Evolutionary conservation across 2,888 invertebrate species (phyloP).

Genomic region (Bombylius major): DNA sequence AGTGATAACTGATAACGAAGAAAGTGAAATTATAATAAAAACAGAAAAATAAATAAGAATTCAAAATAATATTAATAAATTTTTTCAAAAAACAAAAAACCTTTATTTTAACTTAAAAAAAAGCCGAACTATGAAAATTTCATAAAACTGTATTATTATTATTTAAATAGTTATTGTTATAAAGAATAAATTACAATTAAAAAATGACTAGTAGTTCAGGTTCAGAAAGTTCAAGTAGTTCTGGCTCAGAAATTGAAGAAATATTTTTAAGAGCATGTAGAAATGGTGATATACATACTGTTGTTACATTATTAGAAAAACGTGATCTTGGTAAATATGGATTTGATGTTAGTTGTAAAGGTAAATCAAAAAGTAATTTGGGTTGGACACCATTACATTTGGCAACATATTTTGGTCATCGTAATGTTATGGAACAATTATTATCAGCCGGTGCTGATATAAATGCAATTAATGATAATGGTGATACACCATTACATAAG

Average conservation of each 20-base stretch:
- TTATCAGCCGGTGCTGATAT: conserved; percentile 45
- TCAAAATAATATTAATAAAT: too few relatives aligned
- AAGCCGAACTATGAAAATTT: too few relatives aligned
- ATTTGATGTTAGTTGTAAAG: conserved; percentile 52
- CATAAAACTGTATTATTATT: too few relatives aligned
- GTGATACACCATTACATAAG: conserved; percentile 53
- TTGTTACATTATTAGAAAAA: conserved; percentile 42
- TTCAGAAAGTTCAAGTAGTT: conserved; percentile 12
- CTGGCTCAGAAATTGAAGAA: conserved; percentile 40
- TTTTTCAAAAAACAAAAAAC: too few relatives aligned
- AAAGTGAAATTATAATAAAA: too few relatives aligned
- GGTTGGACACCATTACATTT: conserved; percentile 58
- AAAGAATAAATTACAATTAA: too few relatives aligned
- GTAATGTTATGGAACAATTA: conserved; percentile 43
- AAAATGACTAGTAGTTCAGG: conserved; percentile 7
- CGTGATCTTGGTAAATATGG: conserved; percentile 40
- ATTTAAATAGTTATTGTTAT: too few relatives aligned
- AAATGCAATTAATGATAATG: conserved; percentile 49
- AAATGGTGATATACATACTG: conserved; percentile 45
- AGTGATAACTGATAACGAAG: too few relatives aligned
- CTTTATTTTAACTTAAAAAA: too few relatives aligned
- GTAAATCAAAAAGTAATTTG: conserved; percentile 48
- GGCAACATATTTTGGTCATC: conserved; percentile 54
- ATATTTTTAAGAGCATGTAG: conserved; percentile 47
- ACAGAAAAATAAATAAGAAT: too few relatives aligned